A percentile compares a stretch with the other conserved stretches of the same genome.
Evolutionary conservation across 2,888 invertebrate genomes (phyloP).

Genomic region (Drosophila mettleri): DNA sequence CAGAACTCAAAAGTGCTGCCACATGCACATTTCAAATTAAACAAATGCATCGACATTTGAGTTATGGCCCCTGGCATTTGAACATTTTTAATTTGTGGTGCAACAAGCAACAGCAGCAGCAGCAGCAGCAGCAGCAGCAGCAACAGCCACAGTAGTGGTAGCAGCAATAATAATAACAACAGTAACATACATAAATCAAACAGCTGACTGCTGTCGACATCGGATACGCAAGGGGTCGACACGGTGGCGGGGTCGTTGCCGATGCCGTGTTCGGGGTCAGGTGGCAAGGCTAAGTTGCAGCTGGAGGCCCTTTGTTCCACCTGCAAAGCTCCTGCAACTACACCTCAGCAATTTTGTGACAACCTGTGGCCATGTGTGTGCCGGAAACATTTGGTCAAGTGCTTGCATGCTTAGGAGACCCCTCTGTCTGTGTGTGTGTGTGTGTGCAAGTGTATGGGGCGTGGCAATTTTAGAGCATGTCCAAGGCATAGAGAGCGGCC

Average conservation of each 20-base stretch:
- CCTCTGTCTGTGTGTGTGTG: constrained; percentile 5
- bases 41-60: constrained; percentile 77
- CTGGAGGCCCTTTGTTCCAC: constrained; percentile 34
- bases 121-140: constrained; percentile 10
- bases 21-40: constrained; percentile 69
- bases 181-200: constrained; percentile 67
- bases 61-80: constrained; percentile 69
- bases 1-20: constrained; percentile 59
- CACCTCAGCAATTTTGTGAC: constrained; percentile 67
- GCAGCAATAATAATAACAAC: constrained; percentile 20
- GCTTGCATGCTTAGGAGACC: constrained; percentile 28
- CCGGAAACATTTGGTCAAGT: constrained; percentile 71
- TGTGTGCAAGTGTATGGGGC: constrained; percentile 37
- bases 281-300: constrained; percentile 33
- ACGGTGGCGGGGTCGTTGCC: background rate
- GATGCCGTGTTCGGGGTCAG: constrained; percentile 40
- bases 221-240: constrained; percentile 35
- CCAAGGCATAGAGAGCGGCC: constrained; percentile 24
- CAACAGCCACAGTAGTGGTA: constrained; percentile 21
- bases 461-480: constrained; percentile 58
- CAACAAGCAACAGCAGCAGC: constrained; percentile 22
- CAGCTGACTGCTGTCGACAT: constrained; percentile 75
- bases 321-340: constrained; percentile 45
- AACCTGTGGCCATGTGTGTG: constrained; percentile 71
- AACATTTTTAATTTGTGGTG: constrained; percentile 72